Percentiles rank a stretch among this genome's conserved stretches.
These are phyloP conservation scores for Drosophila melanica DNA, from an alignment of 1,140 invertebrate species.

Conservation along the genomic window DNA sequence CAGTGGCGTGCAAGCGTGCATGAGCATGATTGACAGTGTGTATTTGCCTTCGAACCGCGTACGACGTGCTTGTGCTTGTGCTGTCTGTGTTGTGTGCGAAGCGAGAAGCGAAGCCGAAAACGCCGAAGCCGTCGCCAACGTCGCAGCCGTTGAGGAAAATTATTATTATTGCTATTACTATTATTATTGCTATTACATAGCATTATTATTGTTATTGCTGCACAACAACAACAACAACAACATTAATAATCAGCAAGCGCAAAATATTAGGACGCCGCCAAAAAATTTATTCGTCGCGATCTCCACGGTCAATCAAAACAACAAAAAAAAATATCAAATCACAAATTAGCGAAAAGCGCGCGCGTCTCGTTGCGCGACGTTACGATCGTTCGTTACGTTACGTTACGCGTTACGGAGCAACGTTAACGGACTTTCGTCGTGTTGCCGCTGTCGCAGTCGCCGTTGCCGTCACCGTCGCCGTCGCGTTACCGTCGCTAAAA, in stretches of 20 bases:
- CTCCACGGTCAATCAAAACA: slow-evolving; percentile 2
- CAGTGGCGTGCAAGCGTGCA: slow-evolving; percentile 51
- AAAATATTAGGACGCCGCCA: slow-evolving; percentile 24
- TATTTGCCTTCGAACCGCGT: slow-evolving; percentile 84
- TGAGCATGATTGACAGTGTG: slow-evolving; percentile 83
- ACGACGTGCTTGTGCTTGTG: slow-evolving; percentile 79
- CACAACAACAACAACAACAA: slow-evolving; percentile 34
- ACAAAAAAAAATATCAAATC: slow-evolving; percentile 5
- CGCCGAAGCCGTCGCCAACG: slow-evolving; percentile 54
- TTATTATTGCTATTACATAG: slow-evolving; percentile 50
- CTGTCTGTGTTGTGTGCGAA: slow-evolving; percentile 69
- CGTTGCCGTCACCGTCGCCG: slow-evolving; percentile 17
- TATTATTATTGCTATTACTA: slow-evolving; percentile 61
- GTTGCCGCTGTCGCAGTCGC: slow-evolving; percentile 13
- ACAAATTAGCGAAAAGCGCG: slow-evolving; percentile 39
- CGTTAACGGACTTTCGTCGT: slow-evolving; percentile 31
- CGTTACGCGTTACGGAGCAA: slow-evolving; percentile 42
- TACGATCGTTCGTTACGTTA: slow-evolving; percentile 46
- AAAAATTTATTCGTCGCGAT: slow-evolving; percentile 31
- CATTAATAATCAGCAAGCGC: slow-evolving; percentile 28
- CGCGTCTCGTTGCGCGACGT: slow-evolving; percentile 43
- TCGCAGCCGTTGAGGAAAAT: slow-evolving; percentile 65
- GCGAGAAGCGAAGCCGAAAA: slow-evolving; percentile 65
- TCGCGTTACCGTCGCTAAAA: slow-evolving; percentile 59
- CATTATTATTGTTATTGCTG: slow-evolving; percentile 53